Base-by-base conservation (phyloP, 2,888 invertebrate species). In the Julus scanicus region DNA sequence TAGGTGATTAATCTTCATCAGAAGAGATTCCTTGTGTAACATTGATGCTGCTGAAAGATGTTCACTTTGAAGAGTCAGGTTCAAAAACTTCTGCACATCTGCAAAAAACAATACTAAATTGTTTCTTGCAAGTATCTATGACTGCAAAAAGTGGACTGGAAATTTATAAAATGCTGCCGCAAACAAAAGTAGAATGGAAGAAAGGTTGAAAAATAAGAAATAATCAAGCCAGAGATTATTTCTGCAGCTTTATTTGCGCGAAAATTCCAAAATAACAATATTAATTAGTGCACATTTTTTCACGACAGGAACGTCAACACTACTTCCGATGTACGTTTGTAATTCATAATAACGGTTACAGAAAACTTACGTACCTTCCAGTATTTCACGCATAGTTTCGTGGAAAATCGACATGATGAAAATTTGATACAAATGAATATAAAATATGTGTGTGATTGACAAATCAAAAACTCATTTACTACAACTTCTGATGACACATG, bases 61-160 rank as follows among this genome's bases (percentile, higher is more conserved):
- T 20, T 87, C 87, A 20, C 20, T 71, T 37, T 57, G 71, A 39
- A 87, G 71, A 71, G 87, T 87, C 40, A 57, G 6, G 20, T 80
- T 87, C 40, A 87, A 71, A 87, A 87, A 87, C 80, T 71, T 87
- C 71, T 87, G 87, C 8, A 87, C 80, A 40, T 87, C 87, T 87
- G 40, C 44, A 87, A 80, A 39, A n/a, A 86, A 53, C 20, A 53
- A 17, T 15, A 20, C 9, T 29, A n/a, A 11, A 5, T 9, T 6
- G 9, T 37, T 37, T 29, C 29, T 5, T 17, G 29, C 84, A 37
- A 17, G n/a, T n/a, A n/a, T n/a, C n/a, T n/a, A n/a, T n/a, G n/a
- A n/a, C n/a, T n/a, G n/a, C n/a, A n/a, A n/a, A n/a, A n/a, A n/a
- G n/a, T n/a, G n/a, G 84, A 44, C 6, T 5, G 44, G 44, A 44